Evolutionary conservation across 2,113 vertebrate genomes (phyloP).

Genomic region (Gnathonemus echidnorhynchus): DNA sequence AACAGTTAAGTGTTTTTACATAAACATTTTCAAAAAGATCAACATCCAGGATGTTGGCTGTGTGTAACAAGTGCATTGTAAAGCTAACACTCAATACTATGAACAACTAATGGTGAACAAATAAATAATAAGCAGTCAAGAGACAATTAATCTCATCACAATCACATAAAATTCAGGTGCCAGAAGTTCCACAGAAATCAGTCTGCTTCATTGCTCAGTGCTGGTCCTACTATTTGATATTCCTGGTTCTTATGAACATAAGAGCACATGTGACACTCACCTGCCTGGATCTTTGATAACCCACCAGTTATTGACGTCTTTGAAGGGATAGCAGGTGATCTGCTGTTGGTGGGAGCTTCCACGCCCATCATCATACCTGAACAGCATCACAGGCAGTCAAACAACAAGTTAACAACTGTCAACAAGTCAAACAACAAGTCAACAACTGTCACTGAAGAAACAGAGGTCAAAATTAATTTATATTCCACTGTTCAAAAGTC

Average conservation of each 20-base stretch:
- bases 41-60: not conserved
- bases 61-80: not conserved
- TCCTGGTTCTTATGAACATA: not conserved
- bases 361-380: constrained; percentile 84
- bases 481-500: not conserved
- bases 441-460: not conserved
- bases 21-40: not conserved
- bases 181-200: not conserved
- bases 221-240: not conserved
- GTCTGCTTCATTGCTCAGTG: not conserved
- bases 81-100: not conserved
- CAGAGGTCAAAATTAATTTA: not conserved
- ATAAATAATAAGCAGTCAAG: not conserved
- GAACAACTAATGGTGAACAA: not conserved
- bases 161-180: not conserved
- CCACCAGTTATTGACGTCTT: constrained; percentile 99
- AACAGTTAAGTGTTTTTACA: not conserved
- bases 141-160: not conserved
- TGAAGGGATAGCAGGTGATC: constrained; percentile 94
- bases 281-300: constrained; percentile 83
- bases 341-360: constrained; percentile 98
- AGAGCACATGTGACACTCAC: constrained; percentile 43
- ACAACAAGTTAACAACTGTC: no score
- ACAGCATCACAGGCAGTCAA: not conserved
- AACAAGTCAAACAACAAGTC: not conserved